Conservation (phyloP, 2,888 invertebrate species). For the Isotomurus palustris region DNA sequence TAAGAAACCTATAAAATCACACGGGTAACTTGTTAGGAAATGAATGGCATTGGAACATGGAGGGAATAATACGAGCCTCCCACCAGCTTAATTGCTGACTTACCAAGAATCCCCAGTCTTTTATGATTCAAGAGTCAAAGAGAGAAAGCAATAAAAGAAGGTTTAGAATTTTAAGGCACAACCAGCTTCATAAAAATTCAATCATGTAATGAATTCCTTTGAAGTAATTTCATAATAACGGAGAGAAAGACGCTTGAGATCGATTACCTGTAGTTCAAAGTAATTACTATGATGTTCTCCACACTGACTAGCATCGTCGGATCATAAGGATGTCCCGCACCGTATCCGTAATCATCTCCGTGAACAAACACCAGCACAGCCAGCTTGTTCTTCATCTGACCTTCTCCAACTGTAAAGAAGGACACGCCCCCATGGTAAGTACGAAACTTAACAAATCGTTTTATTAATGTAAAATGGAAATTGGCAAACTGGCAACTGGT, state of each 20-base stretch:
- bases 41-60: too few species aligned
- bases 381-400: constrained; percentile 18
- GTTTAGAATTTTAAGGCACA: too few species aligned
- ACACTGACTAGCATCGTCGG: constrained; percentile 89
- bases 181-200: too few species aligned
- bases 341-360: constrained; percentile 76
- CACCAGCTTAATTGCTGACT: constrained; percentile 5
- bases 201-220: too few species aligned
- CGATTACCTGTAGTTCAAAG: constrained; percentile 78
- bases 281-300: constrained; percentile 85
- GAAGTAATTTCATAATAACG: too few species aligned
- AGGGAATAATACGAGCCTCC: too few species aligned
- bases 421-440: not conserved
- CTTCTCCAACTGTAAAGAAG: constrained; percentile 28
- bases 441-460: constrained; percentile 7
- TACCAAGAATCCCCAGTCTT: constrained; percentile 29
- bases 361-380: constrained; percentile 79
- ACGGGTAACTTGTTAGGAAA: not conserved
- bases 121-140: too few species aligned
- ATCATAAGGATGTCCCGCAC: constrained; percentile 93
- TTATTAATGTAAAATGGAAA: too few species aligned
- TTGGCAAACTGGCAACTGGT: too few species aligned
- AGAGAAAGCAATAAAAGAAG: too few species aligned
- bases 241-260: too few species aligned
- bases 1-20: constrained; percentile 8